Evolutionary conservation across 2,797 vertebrate species (phyloP).

Genomic region (Orientallactaga sibirica): DNA sequence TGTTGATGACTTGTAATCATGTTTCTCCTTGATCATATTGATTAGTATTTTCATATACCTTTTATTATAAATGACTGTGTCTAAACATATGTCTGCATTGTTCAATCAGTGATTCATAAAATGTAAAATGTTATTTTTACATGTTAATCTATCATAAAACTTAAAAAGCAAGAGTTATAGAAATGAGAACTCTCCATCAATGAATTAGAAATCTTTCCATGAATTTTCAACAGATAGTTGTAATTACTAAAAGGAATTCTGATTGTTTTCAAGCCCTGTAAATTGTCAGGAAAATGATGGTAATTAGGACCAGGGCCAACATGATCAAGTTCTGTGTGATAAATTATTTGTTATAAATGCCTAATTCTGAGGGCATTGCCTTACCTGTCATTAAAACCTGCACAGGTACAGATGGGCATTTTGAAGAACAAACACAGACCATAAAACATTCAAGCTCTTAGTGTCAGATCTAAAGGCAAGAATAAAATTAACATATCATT

Average conservation of each 20-base stretch:
- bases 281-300: constrained; percentile 30
- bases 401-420: constrained; percentile 59
- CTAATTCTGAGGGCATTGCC: constrained; percentile 53
- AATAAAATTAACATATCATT: constrained; percentile 70
- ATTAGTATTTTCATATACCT: constrained; percentile 7
- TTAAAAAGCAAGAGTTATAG: neutral
- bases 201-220: constrained; percentile 18
- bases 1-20: neutral
- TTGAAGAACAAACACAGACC: constrained; percentile 66
- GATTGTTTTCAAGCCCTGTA: neutral
- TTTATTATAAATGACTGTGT: neutral
- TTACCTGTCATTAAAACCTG: constrained; percentile 59
- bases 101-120: neutral
- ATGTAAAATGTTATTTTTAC: neutral
- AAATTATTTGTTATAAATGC: constrained; percentile 63
- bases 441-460: constrained; percentile 62
- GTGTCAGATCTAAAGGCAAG: constrained; percentile 62
- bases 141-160: neutral
- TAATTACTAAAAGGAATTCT: constrained; percentile 27
- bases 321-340: constrained; percentile 51
- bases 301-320: constrained; percentile 36
- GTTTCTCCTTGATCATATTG: neutral
- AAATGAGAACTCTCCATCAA: neutral
- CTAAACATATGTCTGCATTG: neutral
- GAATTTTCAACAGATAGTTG: neutral